Evolutionary conservation across 2,888 invertebrate genomes (phyloP).

Genomic region (Gymnosoma rotundatum): DNA sequence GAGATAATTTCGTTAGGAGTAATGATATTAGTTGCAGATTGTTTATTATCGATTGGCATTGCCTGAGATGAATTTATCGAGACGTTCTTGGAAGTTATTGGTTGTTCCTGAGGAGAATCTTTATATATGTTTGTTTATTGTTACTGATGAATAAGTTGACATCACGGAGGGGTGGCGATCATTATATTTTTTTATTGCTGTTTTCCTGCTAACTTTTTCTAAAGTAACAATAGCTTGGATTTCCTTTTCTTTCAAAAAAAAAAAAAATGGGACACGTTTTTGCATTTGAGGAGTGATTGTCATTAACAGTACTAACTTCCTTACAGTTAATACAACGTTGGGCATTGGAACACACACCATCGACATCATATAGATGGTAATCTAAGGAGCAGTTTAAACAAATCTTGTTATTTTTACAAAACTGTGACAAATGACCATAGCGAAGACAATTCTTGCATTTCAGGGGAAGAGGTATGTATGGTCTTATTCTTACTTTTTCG

Average conservation of each 20-base stretch:
- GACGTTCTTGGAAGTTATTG: too few species aligned
- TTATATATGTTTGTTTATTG: not conserved
- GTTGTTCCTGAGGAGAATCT: too few species aligned
- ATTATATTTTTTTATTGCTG: slow-evolving; percentile 25
- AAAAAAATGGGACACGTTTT: slow-evolving; percentile 47
- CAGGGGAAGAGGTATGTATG: slow-evolving; percentile 29
- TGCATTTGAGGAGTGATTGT: slow-evolving; percentile 13
- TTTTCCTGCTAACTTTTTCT: slow-evolving; percentile 44
- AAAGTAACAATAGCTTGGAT: slow-evolving; percentile 50
- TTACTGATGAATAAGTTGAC: not conserved
- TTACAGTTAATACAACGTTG: slow-evolving; percentile 26
- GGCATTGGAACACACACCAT: not conserved
- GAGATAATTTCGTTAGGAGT: too few species aligned
- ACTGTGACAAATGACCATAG: slow-evolving; percentile 3
- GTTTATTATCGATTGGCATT: too few species aligned
- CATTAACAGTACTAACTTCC: not conserved
- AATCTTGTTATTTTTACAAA: slow-evolving; percentile 5
- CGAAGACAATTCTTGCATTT: not conserved
- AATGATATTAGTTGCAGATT: too few species aligned
- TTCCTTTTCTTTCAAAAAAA: slow-evolving; percentile 50
- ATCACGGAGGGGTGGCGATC: slow-evolving; percentile 4
- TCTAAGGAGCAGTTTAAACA: slow-evolving; percentile 25
- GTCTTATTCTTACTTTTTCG: slow-evolving; percentile 24
- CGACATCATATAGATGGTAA: not conserved
- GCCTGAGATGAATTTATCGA: too few species aligned